Evolutionary conservation across 1,140 invertebrate species (phyloP).

Genomic region (Patella vulgata): DNA sequence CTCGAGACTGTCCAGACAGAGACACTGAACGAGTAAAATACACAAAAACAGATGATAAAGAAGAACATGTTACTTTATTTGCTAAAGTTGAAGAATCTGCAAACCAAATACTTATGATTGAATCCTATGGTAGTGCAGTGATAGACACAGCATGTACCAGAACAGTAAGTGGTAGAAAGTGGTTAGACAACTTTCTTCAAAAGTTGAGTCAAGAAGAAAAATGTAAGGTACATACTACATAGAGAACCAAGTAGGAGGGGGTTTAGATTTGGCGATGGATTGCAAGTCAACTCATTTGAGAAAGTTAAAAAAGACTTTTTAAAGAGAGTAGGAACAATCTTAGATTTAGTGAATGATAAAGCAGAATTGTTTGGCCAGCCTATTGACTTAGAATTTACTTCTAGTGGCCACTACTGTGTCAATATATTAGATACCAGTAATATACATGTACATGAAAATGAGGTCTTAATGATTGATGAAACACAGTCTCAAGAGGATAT

Average conservation of each 20-base stretch:
- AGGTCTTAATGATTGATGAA: background rate
- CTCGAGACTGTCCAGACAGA: constrained; percentile 11
- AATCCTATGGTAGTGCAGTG: constrained; percentile 3
- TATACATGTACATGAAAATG: too few relatives aligned
- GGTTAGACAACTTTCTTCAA: constrained; percentile 15
- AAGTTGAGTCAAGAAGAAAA: background rate
- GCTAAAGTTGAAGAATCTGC: background rate
- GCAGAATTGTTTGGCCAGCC: constrained; percentile 23
- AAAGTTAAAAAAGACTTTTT: constrained; percentile 20
- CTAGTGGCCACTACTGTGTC: constrained; percentile 35
- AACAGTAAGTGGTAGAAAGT: constrained; percentile 13
- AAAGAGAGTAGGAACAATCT: constrained; percentile 19
- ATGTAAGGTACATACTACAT: background rate
- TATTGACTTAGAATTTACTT: constrained; percentile 30
- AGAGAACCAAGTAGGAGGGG: constrained; percentile 1
- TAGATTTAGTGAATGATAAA: constrained; percentile 27
- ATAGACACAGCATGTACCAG: constrained; percentile 12
- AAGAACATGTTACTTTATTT: background rate
- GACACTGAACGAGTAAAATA: background rate
- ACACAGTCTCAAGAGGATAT: constrained; percentile 11
- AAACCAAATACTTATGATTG: constrained; percentile 4
- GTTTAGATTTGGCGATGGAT: constrained; percentile 37
- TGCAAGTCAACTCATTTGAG: constrained; percentile 20
- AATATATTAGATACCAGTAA: constrained; percentile 8
- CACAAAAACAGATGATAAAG: background rate